These are phyloP conservation scores for Metacarcinus magister DNA, from an alignment of 2,888 invertebrate species.

Conservation along the genomic window DNA sequence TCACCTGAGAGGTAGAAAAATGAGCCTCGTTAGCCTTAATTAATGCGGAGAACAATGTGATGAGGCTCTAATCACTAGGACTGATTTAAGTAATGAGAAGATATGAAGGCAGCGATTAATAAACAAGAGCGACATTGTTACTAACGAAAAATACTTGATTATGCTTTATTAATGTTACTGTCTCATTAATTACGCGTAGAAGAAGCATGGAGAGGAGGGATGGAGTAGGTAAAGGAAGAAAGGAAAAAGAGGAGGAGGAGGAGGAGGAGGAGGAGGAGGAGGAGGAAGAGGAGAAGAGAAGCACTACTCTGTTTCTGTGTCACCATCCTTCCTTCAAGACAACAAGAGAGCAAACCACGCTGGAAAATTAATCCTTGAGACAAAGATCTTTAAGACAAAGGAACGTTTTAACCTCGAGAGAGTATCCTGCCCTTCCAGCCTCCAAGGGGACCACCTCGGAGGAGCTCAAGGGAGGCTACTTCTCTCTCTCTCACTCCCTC, in stretches of 20 bases:
- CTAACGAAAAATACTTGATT: background rate
- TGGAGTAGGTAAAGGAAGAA: background rate
- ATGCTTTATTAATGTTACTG: background rate
- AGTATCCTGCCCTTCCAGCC: background rate
- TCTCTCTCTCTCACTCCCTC: constrained; percentile 33
- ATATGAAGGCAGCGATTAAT: constrained; percentile 15
- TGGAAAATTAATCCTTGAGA: background rate
- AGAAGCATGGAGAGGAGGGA: background rate
- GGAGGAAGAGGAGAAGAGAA: background rate
- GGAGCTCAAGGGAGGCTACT: background rate
- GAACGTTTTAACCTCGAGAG: background rate
- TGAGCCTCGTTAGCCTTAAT: constrained; percentile 20
- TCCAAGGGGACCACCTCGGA: background rate
- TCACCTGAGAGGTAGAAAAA: constrained; percentile 27
- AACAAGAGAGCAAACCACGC: constrained; percentile 14
- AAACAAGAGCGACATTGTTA: constrained; percentile 28
- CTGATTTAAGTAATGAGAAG: constrained; percentile 28
- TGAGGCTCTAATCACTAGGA: constrained; percentile 2
- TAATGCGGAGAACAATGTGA: constrained; percentile 39
- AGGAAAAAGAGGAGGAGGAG: background rate
- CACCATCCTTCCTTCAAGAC: background rate
- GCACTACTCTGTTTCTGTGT: background rate
- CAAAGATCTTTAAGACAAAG: constrained; percentile 40
- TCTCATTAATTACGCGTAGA: background rate
- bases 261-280: background rate